Evolutionary conservation across 2,113 vertebrate genomes (phyloP).

Genomic region (Chloropsis hardwickii): DNA sequence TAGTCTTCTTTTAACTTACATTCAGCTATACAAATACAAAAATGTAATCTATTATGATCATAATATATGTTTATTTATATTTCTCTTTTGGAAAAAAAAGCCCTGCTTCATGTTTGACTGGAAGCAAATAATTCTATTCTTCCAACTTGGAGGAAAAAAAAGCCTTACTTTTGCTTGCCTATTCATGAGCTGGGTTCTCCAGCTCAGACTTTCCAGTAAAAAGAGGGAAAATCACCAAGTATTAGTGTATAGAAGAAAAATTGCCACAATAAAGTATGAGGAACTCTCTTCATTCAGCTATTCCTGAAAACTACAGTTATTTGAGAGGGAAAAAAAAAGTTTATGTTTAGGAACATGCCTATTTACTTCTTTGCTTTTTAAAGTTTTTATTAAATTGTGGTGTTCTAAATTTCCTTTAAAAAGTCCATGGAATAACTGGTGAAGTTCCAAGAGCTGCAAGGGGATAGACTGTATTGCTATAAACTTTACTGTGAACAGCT

Average conservation of each 20-base stretch:
- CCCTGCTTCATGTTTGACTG: background rate
- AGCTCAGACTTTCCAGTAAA: background rate
- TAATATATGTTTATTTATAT: background rate
- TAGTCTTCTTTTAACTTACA: background rate
- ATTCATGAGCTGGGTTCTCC: background rate
- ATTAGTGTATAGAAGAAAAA: background rate
- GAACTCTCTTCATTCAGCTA: background rate
- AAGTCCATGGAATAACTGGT: background rate
- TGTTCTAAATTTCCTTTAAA: background rate
- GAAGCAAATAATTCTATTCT: background rate
- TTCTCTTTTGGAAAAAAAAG: background rate
- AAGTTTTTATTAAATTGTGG: background rate
- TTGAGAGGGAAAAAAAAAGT: background rate
- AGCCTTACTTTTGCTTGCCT: background rate
- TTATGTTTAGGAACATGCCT: background rate
- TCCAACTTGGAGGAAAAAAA: background rate
- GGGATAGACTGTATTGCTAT: background rate
- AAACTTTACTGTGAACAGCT: background rate
- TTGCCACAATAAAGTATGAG: background rate
- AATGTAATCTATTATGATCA: background rate
- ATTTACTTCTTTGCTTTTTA: background rate
- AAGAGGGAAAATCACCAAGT: background rate
- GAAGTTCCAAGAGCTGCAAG: background rate
- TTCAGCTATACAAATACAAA: background rate
- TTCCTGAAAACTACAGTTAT: background rate